Percentiles rank a stretch among this genome's conserved stretches.
Conservation (phyloP, 2,888 invertebrate species). For the Phengaris arion region DNA sequence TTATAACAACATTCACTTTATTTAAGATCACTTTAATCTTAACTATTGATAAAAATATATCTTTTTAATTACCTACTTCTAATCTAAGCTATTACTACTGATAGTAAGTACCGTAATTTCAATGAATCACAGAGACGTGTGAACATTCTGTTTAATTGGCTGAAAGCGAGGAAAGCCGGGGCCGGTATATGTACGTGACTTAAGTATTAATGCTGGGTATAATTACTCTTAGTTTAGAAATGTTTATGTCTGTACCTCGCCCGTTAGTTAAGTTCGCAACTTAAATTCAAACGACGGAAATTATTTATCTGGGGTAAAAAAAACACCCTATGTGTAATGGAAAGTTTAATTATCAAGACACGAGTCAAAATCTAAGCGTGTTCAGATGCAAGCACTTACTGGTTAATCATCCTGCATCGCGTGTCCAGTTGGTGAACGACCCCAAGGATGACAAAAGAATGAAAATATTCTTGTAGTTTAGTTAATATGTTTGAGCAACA, state of each 20-base stretch:
- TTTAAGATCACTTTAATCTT: neutral
- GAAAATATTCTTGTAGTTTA: too few relatives aligned
- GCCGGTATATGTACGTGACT: neutral
- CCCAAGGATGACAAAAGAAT: too few relatives aligned
- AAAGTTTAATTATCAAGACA: too few relatives aligned
- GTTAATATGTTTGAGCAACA: too few relatives aligned
- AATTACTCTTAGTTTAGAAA: constrained; percentile 13
- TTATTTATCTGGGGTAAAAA: neutral
- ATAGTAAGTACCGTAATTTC: neutral
- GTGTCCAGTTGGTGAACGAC: too few relatives aligned
- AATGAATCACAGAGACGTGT: constrained; percentile 13
- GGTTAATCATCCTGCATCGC: too few relatives aligned
- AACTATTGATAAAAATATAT: too few relatives aligned
- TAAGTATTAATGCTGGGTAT: constrained; percentile 7
- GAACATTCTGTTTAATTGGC: constrained; percentile 14
- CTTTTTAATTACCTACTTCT: too few relatives aligned
- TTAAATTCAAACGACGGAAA: neutral
- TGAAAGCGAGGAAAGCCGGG: constrained; percentile 6
- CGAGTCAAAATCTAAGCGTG: too few relatives aligned
- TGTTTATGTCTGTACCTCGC: neutral
- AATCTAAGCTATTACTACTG: neutral
- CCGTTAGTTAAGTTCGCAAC: neutral
- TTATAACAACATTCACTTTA: too few relatives aligned
- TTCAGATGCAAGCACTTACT: too few relatives aligned
- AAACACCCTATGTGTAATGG: too few relatives aligned